Conservation (phyloP, 1,140 invertebrate genomes). For the Drosophila sturtevanti region DNA sequence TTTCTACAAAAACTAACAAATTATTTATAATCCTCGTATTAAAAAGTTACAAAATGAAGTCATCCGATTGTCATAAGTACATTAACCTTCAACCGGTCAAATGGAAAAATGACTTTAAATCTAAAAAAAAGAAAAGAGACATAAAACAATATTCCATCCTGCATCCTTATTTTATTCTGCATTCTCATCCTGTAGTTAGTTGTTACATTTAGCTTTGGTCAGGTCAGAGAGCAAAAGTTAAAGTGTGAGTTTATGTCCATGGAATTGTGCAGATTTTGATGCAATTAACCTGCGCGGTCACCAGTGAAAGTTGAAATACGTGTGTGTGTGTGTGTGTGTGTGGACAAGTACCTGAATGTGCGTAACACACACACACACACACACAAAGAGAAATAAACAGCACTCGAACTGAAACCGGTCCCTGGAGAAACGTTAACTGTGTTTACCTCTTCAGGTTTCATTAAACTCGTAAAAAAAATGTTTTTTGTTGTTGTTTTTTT, state of each 20-base stretch:
- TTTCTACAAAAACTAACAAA: not conserved
- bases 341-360: slow-evolving; percentile 9
- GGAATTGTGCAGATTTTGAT: slow-evolving; percentile 51
- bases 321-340: slow-evolving; percentile 31
- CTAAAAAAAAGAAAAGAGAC: not conserved
- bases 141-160: not conserved
- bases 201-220: slow-evolving; percentile 26
- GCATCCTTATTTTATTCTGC: too few species aligned
- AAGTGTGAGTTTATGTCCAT: not conserved
- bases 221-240: slow-evolving; percentile 38
- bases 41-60: not conserved
- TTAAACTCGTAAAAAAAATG: slow-evolving; percentile 58
- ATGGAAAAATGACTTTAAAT: not conserved
- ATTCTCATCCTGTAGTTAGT: slow-evolving; percentile 24
- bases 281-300: slow-evolving; percentile 58
- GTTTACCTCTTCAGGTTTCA: slow-evolving; percentile 64
- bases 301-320: slow-evolving; percentile 24
- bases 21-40: too few species aligned
- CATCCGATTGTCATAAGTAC: not conserved
- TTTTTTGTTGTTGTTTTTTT: slow-evolving; percentile 33
- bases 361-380: not conserved
- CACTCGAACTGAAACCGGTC: slow-evolving; percentile 22
- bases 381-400: not conserved
- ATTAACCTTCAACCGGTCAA: not conserved
- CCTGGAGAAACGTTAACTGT: slow-evolving; percentile 41